Evolutionary conservation across 2,113 vertebrate genomes (phyloP).

Genomic region (Arvicanthis niloticus): DNA sequence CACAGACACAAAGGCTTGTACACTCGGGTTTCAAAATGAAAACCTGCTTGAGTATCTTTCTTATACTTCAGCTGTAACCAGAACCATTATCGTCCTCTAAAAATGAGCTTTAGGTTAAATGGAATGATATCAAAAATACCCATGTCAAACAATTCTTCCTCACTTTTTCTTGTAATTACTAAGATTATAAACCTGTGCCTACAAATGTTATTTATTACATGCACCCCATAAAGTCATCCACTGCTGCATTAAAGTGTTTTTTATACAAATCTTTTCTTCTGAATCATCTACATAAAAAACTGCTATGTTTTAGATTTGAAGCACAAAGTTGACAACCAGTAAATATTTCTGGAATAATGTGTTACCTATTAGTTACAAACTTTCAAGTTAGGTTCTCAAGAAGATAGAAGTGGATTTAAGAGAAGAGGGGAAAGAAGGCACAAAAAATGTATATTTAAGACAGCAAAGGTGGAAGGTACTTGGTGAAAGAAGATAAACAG

Average conservation of each 20-base stretch:
- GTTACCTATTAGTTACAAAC: background rate
- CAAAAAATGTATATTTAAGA: background rate
- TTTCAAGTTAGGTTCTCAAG: background rate
- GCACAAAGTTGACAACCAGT: background rate
- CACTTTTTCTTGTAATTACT: background rate
- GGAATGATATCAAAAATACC: background rate
- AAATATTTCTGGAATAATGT: conserved; percentile 25
- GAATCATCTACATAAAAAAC: background rate
- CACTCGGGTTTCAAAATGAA: conserved; percentile 16
- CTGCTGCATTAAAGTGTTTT: background rate
- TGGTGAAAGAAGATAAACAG: background rate
- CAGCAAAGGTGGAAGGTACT: background rate
- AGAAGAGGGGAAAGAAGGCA: background rate
- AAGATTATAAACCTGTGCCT: too few species aligned
- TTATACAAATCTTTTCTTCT: background rate
- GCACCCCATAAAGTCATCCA: background rate
- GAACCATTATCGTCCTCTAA: background rate
- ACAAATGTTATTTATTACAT: background rate
- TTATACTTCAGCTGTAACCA: background rate
- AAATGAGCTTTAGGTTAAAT: background rate
- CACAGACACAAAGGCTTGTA: conserved; percentile 6
- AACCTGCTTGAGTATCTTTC: background rate
- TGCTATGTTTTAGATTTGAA: conserved; percentile 20
- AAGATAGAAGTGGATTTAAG: background rate
- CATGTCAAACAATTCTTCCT: background rate